These are phyloP conservation scores for Hirundo rustica DNA, from an alignment of 2,797 vertebrate species.

Conservation along the genomic window DNA sequence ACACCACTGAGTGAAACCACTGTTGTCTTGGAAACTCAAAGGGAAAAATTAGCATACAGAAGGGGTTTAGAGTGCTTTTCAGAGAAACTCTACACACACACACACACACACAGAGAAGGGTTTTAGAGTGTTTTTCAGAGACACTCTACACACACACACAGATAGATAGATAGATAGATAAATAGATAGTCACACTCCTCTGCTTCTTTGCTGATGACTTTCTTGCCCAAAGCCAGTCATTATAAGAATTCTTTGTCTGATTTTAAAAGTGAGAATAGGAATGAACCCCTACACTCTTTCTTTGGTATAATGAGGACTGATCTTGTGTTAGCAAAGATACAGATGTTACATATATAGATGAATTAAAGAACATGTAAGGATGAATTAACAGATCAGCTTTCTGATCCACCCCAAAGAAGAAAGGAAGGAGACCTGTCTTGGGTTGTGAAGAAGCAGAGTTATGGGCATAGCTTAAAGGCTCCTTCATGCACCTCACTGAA, in stretches of 20 bases:
- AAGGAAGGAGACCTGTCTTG: background rate
- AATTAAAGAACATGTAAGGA: background rate
- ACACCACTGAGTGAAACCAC: constrained; percentile 15
- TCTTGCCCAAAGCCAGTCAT: background rate
- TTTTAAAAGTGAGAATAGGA: background rate
- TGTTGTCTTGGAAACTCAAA: constrained; percentile 66
- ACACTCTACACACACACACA: background rate
- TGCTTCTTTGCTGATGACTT: background rate
- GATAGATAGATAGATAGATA: background rate
- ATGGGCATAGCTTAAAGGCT: background rate
- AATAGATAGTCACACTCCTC: background rate
- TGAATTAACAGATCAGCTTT: background rate
- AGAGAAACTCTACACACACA: background rate
- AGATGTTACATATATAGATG: background rate
- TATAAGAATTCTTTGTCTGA: background rate
- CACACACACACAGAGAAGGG: background rate
- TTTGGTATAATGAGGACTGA: background rate
- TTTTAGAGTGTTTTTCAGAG: constrained; percentile 16
- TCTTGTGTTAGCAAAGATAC: background rate
- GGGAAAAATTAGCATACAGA: constrained; percentile 42
- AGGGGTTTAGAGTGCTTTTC: constrained; percentile 17
- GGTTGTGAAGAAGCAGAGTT: background rate
- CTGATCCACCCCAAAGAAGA: background rate
- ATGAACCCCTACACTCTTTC: background rate
- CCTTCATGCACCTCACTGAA: background rate